Conservation (phyloP, 2,113 vertebrate genomes). For the Cynopterus brachyotis region DNA sequence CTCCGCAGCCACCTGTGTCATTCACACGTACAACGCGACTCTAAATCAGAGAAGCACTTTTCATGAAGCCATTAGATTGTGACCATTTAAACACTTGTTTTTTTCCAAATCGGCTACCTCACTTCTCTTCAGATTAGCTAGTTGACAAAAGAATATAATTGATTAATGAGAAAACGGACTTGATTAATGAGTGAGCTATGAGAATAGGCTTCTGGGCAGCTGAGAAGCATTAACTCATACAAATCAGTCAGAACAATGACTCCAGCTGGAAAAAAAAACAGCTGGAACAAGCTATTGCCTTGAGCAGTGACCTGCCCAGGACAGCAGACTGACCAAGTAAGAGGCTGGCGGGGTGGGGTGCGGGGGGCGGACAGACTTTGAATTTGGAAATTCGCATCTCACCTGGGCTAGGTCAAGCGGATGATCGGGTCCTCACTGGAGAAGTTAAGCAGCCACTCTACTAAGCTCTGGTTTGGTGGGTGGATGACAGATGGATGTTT, state of each 20-base stretch:
- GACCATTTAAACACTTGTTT: background rate
- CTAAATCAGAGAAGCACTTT: background rate
- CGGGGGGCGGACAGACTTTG: background rate
- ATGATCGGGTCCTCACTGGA: background rate
- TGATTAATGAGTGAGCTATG: slow-evolving; percentile 49
- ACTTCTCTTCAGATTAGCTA: slow-evolving; percentile 45
- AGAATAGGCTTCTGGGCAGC: slow-evolving; percentile 44
- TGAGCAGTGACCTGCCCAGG: background rate
- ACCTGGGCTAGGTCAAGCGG: background rate
- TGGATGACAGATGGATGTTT: background rate
- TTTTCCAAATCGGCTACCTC: background rate
- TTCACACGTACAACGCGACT: background rate
- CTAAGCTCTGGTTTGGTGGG: background rate
- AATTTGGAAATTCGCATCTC: background rate
- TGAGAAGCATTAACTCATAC: background rate
- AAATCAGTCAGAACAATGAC: slow-evolving; percentile 16
- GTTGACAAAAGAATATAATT: slow-evolving; percentile 49
- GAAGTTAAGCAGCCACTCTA: background rate
- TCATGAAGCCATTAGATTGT: background rate
- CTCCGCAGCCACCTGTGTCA: background rate
- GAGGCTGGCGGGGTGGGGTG: background rate
- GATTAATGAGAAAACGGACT: slow-evolving; percentile 50
- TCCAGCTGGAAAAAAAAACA: background rate
- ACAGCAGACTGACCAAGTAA: background rate
- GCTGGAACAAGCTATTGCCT: background rate